Base-by-base conservation (phyloP, 2,888 invertebrate genomes). In the Orthosia incerta region DNA sequence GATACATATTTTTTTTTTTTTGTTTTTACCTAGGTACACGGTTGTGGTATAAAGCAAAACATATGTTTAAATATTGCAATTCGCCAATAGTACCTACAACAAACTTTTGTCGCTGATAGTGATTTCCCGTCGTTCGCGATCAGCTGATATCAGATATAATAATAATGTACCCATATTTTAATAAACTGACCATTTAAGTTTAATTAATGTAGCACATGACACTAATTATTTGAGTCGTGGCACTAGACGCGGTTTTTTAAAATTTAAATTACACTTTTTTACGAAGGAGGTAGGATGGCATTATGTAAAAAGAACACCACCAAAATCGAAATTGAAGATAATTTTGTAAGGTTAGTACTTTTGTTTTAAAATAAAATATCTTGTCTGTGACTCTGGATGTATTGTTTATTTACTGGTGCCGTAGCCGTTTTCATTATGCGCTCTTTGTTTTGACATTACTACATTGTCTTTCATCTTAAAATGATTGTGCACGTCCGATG, bases 371-470 rank as follows among this genome's bases (percentile, higher is more conserved):
- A 39, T 50, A 53, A 57, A 74, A 55, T 63, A 13, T 7, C 13
- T 70, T 12, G 64, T 68, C 62, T 72, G 45, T 56, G 56, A 26
- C 15, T 56, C 23, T 48, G n/a, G 31, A 23, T 65, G 61, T 73
- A 61, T 77, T 70, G 62, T 79, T 78, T 73, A 68, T 81, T 76
- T 81, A 67, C 55, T 62, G 50, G 2, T 1, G 7, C 46, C n/a
- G n/a, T 64, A 69, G 55, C 7, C 26, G 59, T 64, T 74, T 69
- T 67, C 66, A 83, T 84, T 68, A 74, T 74, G 71, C 51, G 50
- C 46, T 73, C 81, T 84, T 86, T 86, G 86, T 84, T 84, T 71
- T 86, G 71, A 70, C 56, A 80, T 61, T 48, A 59, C 76, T 81
- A 80, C 86, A 84, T 82, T 83, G 83, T 83, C 72, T 74, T 62